phyloP scores from a whole-genome alignment of 2,888 invertebrate species.

The Melieria omissa region DNA sequence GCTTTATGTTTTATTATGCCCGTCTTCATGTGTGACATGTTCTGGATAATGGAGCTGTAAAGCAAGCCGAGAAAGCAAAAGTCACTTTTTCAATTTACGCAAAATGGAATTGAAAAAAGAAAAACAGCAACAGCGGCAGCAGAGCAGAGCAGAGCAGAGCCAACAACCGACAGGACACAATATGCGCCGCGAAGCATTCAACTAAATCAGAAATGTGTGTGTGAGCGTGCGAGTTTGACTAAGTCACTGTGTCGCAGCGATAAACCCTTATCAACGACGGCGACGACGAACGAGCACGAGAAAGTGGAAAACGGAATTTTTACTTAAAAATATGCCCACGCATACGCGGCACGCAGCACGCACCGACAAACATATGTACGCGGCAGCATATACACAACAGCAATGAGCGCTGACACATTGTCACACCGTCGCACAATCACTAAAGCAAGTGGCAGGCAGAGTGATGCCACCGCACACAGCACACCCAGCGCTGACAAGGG shows the following conservation, averaged over 20 bases:
- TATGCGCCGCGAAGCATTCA: neutral
- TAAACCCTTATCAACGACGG: slow-evolving; percentile 59
- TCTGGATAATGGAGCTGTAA: slow-evolving; percentile 20
- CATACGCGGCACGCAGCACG: neutral
- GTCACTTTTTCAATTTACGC: slow-evolving; percentile 62
- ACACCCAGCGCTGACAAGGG: slow-evolving; percentile 34
- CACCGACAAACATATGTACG: too few relatives aligned
- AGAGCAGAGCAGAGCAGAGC: neutral
- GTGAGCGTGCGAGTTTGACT: slow-evolving; percentile 44
- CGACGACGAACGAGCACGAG: slow-evolving; percentile 4
- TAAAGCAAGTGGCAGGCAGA: slow-evolving; percentile 41
- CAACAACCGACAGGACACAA: neutral
- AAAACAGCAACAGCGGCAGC: slow-evolving; percentile 44
- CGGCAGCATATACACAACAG: too few relatives aligned
- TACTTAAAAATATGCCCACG: slow-evolving; percentile 3
- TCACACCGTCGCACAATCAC: slow-evolving; percentile 45
- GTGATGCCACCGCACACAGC: slow-evolving; percentile 19
- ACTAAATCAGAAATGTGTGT: neutral
- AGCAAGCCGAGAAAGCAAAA: slow-evolving; percentile 51
- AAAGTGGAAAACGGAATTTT: neutral
- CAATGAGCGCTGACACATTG: slow-evolving; percentile 54
- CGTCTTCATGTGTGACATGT: slow-evolving; percentile 32
- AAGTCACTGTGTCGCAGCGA: slow-evolving; percentile 60
- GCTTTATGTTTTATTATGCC: neutral
- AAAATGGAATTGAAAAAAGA: slow-evolving; percentile 42